A percentile compares a stretch with the other conserved stretches of the same genome.
Conservation (phyloP, 2,888 invertebrate species). For the Pandemis corylana region DNA sequence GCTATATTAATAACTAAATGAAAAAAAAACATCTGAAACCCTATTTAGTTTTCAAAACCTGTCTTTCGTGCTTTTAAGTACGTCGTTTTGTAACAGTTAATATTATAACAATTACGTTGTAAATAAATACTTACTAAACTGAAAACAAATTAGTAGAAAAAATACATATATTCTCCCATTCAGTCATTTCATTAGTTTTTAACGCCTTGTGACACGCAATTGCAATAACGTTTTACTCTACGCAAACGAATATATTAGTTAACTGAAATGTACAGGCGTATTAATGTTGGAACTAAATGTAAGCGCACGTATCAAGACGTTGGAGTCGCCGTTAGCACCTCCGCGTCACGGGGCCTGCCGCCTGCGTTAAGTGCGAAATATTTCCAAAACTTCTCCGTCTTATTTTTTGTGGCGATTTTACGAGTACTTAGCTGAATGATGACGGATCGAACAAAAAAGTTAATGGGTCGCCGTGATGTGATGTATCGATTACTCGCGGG, state of each 20-base stretch:
- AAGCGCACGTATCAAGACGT: slow-evolving; percentile 47
- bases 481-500: slow-evolving; percentile 53
- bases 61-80: too few relatives aligned
- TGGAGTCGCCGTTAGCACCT: slow-evolving; percentile 43
- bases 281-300: background rate
- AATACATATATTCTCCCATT: background rate
- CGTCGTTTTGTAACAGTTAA: too few relatives aligned
- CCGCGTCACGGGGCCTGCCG: slow-evolving; percentile 39
- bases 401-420: slow-evolving; percentile 47
- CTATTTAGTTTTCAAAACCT: too few relatives aligned
- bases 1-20: too few relatives aligned
- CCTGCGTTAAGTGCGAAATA: slow-evolving; percentile 60
- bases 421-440: slow-evolving; percentile 57
- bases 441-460: slow-evolving; percentile 52
- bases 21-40: too few relatives aligned
- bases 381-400: slow-evolving; percentile 45
- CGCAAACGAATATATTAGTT: background rate
- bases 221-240: slow-evolving; percentile 16
- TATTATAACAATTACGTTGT: too few relatives aligned
- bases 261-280: background rate
- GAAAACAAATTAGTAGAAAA: too few relatives aligned
- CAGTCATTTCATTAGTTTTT: background rate
- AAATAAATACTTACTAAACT: too few relatives aligned
- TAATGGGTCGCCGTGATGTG: slow-evolving; percentile 56
- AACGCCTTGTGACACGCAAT: slow-evolving; percentile 14